A percentile compares a stretch with the other conserved stretches of the same genome.
phyloP scores from a whole-genome alignment of 1,140 invertebrate genomes.

The Bombus confusus region DNA sequence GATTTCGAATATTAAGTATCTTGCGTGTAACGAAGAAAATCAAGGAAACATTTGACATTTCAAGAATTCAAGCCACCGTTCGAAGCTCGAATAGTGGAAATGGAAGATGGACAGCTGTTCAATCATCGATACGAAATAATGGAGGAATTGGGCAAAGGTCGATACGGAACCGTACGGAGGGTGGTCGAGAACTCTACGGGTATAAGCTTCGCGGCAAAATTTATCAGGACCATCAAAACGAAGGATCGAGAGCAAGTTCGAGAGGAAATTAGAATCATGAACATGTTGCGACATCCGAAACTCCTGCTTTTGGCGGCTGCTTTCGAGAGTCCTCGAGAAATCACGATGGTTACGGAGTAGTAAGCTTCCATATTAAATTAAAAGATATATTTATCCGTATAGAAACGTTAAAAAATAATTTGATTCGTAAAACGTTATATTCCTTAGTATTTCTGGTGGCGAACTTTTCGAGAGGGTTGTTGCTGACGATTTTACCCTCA shows the following conservation, averaged over 20 bases:
- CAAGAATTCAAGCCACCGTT: slow-evolving; percentile 63
- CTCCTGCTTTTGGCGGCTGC: slow-evolving; percentile 93
- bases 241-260: slow-evolving; percentile 93
- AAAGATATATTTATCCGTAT: background rate
- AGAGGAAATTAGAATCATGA: slow-evolving; percentile 97
- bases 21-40: background rate
- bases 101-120: slow-evolving; percentile 85
- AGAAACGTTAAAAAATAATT: too few relatives aligned
- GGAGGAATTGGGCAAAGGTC: slow-evolving; percentile 91
- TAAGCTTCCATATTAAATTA: slow-evolving; percentile 85
- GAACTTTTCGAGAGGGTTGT: slow-evolving; percentile 96
- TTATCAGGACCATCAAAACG: slow-evolving; percentile 91
- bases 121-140: slow-evolving; percentile 85
- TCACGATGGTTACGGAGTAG: slow-evolving; percentile 97
- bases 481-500: slow-evolving; percentile 95
- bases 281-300: slow-evolving; percentile 93
- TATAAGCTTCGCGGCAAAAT: slow-evolving; percentile 93
- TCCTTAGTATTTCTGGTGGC: slow-evolving; percentile 91
- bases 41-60: background rate
- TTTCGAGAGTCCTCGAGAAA: slow-evolving; percentile 92
- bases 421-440: too few relatives aligned
- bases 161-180: slow-evolving; percentile 90
- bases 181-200: slow-evolving; percentile 88
- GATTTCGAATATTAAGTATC: background rate
- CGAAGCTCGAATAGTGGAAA: slow-evolving; percentile 74